A percentile compares a stretch with the other conserved stretches of the same genome.
phyloP scores from a whole-genome alignment of 92 coral and sea anemone species.

The Porites rus region DNA sequence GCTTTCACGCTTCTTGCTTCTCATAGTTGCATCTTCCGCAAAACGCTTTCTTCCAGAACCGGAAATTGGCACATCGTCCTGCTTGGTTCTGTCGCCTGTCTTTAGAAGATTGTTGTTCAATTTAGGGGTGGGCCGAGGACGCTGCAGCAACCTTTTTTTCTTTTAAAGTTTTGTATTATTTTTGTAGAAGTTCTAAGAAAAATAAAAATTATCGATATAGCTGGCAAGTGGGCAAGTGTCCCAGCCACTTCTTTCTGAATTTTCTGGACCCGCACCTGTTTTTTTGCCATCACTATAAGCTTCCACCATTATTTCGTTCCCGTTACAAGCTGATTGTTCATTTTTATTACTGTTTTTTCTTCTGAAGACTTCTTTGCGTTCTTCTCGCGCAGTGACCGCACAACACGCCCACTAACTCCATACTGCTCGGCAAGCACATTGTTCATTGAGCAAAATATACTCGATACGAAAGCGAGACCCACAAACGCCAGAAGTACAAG shows the following conservation, averaged over 20 bases:
- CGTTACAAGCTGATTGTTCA: not conserved
- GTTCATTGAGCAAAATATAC: conserved; percentile 84
- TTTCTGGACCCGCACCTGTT: too few relatives aligned
- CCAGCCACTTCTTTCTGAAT: too few relatives aligned
- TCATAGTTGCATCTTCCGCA: not conserved
- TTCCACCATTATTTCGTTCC: not conserved
- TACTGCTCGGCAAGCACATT: conserved; percentile 60
- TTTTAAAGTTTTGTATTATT: too few relatives aligned
- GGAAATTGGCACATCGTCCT: not conserved
- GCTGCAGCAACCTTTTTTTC: not conserved
- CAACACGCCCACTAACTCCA: conserved; percentile 73
- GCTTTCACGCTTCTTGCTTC: conserved; percentile 23
- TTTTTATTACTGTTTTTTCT: not conserved
- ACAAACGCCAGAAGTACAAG: conserved; percentile 67
- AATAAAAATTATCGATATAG: too few relatives aligned
- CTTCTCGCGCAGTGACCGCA: conserved; percentile 51
- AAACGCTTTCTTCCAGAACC: conserved; percentile 18
- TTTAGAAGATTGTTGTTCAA: not conserved
- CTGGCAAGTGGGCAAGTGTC: too few relatives aligned
- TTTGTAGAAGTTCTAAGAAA: too few relatives aligned
- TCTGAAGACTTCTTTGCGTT: not conserved
- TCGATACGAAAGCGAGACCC: conserved; percentile 82
- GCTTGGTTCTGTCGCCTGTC: not conserved
- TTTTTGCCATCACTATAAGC: too few relatives aligned
- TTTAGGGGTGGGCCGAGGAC: not conserved